phyloP scores from a whole-genome alignment of 2,113 vertebrate genomes.

The Muntiacus reevesi region DNA sequence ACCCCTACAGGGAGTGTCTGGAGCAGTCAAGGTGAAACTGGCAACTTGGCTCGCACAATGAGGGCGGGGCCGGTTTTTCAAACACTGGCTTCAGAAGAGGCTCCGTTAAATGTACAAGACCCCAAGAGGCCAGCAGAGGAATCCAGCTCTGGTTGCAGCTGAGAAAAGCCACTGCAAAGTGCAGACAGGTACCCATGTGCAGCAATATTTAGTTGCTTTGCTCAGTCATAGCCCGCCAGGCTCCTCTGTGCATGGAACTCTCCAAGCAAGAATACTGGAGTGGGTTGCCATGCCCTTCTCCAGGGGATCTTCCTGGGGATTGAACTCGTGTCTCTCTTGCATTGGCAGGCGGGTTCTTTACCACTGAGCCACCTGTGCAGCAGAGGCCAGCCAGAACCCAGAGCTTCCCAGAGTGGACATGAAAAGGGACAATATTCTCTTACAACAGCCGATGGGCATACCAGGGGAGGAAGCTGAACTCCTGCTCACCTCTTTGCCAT shows the following conservation, averaged over 20 bases:
- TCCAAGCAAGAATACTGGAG: not conserved
- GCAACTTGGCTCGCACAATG: not conserved
- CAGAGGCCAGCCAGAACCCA: not conserved
- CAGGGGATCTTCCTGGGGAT: not conserved
- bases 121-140: not conserved
- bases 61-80: not conserved
- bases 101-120: not conserved
- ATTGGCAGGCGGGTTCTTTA: not conserved
- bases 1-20: not conserved
- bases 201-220: not conserved
- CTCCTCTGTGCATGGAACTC: not conserved
- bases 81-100: not conserved
- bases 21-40: not conserved
- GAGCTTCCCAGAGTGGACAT: not conserved
- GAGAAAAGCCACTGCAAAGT: not conserved
- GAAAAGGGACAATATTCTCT: not conserved
- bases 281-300: not conserved
- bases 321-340: not conserved
- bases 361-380: not conserved
- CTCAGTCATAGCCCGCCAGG: not conserved
- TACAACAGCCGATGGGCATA: not conserved
- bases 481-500: not conserved
- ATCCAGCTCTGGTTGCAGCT: not conserved
- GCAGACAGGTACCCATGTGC: not conserved
- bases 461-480: not conserved